phyloP scores from a whole-genome alignment of 2,797 vertebrate species.

The Coluber constrictor region DNA sequence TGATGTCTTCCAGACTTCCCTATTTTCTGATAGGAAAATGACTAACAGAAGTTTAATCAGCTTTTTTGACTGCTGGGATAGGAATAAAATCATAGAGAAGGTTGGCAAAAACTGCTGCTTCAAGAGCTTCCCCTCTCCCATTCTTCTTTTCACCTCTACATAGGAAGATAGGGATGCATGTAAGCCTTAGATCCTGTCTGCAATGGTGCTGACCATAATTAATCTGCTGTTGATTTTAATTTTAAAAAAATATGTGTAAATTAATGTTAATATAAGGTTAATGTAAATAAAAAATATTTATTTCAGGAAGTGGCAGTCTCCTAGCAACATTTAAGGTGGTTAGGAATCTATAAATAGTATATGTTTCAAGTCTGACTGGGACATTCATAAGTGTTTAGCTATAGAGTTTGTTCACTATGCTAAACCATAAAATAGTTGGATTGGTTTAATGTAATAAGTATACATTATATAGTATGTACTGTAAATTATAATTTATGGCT shows the following conservation, averaged over 20 bases:
- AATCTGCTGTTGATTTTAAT: background rate
- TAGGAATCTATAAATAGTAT: background rate
- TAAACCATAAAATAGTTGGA: background rate
- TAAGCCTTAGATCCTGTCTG: background rate
- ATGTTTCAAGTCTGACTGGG: background rate
- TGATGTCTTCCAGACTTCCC: background rate
- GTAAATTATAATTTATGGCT: background rate
- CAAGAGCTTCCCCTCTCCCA: background rate
- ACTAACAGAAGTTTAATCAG: background rate
- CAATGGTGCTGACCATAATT: background rate
- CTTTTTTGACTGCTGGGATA: background rate
- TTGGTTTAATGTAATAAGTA: background rate
- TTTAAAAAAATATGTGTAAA: background rate
- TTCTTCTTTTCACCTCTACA: background rate
- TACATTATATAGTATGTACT: background rate
- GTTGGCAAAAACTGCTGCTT: background rate
- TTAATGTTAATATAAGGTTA: background rate
- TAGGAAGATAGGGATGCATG: background rate
- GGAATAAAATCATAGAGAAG: background rate
- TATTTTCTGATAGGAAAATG: background rate
- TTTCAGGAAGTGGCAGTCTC: background rate
- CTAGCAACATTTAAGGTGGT: background rate
- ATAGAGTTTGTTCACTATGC: background rate
- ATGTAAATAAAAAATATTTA: background rate
- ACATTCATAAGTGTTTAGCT: background rate